Base-by-base conservation (phyloP, 1,140 invertebrate species). In the Drosophila oshimai region DNA sequence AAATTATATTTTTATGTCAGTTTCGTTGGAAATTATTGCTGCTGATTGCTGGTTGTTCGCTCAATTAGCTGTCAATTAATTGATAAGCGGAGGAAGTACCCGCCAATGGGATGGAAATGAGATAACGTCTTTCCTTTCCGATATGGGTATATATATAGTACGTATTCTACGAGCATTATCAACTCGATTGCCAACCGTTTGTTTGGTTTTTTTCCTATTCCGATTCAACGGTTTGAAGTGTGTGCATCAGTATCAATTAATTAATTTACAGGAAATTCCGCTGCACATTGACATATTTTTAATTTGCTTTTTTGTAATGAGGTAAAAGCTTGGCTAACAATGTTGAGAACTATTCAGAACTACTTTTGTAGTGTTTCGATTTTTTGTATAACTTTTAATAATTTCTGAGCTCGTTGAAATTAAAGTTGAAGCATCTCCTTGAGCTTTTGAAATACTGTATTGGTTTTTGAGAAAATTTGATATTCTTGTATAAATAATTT, bases 1-100 rank as follows among this genome's bases (percentile, higher is more conserved):
- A 75, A 72, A 55, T 49, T 42, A 62, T 36, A 62, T 36, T 53
- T 61, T 74, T 53, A 45, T 57, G 69, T 13, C 34, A 47, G 41
- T 65, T 65, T 57, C 60, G 33, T 31, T 57, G 22, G 45, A 28
- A 28, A 41, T 54, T 60, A 22, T 54, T 60, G 62, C 64, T n/a
- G 62, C 46, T 68, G 68, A 78, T 78, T 78, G 68, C 31, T 39
- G 61, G 44, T 31, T 67, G 60, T 65, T 67, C 42, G 39, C 62
- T 69, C 74, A 78, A 78, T 78, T 78, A 68, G 62, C 60, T 46
- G 61, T 68, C 45, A 78, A 76, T 73, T 61, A 65, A 46, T 57
- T 70, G 61, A 73, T 74, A 74, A 61, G 62, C 47, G 20, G 28
- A 65, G 61, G 42, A 65, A 65, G 44, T 65, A 9, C 4, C 33